These are phyloP conservation scores for Autographa pulchrina DNA, from an alignment of 2,888 invertebrate genomes.

Conservation along the genomic window DNA sequence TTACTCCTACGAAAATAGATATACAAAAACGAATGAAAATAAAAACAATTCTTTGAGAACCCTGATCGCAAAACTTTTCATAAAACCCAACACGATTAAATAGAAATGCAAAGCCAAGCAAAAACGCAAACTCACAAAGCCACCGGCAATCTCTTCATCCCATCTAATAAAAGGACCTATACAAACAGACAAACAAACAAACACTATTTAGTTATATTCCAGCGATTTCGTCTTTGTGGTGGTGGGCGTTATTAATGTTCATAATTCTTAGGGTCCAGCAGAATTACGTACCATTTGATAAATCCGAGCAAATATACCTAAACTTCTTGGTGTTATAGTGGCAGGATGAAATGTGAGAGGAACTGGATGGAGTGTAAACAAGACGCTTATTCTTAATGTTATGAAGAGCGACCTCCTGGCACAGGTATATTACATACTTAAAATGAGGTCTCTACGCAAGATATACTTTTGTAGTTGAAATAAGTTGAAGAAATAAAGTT, in stretches of 20 bases:
- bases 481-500: too few species aligned
- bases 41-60: neutral
- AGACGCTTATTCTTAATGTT: neutral
- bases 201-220: constrained; percentile 58
- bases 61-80: neutral
- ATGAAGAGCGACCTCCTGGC: too few species aligned
- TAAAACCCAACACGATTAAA: constrained; percentile 3
- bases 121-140: constrained; percentile 34
- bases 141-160: constrained; percentile 43
- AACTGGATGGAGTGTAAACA: neutral
- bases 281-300: neutral
- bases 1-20: neutral
- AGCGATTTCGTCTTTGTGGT: constrained; percentile 46
- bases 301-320: neutral
- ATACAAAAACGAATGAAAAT: too few species aligned
- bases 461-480: too few species aligned
- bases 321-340: neutral
- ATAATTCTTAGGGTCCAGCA: constrained; percentile 35
- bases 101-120: constrained; percentile 5
- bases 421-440: too few species aligned
- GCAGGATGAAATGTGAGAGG: neutral
- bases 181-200: constrained; percentile 59
- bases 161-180: constrained; percentile 52
- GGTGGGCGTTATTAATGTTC: constrained; percentile 48
- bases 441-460: too few species aligned